A percentile compares a stretch with the other conserved stretches of the same genome.
phyloP scores from a whole-genome alignment of 2,797 vertebrate species.

The Tympanoctomys barrerae region DNA sequence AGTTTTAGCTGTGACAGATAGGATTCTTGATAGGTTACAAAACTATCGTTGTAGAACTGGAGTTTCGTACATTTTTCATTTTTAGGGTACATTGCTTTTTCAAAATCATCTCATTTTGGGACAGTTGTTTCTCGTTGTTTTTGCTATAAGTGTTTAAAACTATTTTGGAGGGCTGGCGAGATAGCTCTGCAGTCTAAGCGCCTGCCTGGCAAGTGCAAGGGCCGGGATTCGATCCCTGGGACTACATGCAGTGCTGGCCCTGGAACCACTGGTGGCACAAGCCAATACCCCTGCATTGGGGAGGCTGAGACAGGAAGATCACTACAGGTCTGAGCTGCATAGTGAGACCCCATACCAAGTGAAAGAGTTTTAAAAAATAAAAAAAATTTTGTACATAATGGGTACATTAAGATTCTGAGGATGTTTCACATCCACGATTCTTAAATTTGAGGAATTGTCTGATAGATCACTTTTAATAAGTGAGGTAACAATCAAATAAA shows the following conservation, averaged over 20 bases:
- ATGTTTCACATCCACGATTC: background rate
- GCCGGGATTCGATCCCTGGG: too few species aligned
- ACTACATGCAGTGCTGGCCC: too few species aligned
- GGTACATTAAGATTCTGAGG: background rate
- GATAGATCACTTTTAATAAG: constrained; percentile 42
- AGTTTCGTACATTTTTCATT: constrained; percentile 52
- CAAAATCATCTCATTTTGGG: constrained; percentile 10
- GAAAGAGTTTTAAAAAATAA: too few species aligned
- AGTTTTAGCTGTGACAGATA: background rate
- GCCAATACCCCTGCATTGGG: too few species aligned
- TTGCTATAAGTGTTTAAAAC: background rate
- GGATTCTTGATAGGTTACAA: background rate
- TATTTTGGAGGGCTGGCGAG: too few species aligned
- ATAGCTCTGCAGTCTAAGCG: too few species aligned
- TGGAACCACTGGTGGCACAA: background rate
- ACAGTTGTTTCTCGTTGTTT: background rate
- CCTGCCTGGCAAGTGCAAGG: too few species aligned
- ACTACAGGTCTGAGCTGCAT: too few species aligned
- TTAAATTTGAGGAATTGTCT: background rate
- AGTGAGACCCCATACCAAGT: too few species aligned
- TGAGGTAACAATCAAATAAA: constrained; percentile 38
- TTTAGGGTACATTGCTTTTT: constrained; percentile 38
- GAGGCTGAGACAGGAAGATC: too few species aligned
- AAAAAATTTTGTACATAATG: background rate
- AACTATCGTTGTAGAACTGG: background rate